Percentiles rank a stretch among this genome's conserved stretches.
Evolutionary conservation across 2,888 invertebrate genomes (phyloP).

Genomic region (Limnephilus auricula): DNA sequence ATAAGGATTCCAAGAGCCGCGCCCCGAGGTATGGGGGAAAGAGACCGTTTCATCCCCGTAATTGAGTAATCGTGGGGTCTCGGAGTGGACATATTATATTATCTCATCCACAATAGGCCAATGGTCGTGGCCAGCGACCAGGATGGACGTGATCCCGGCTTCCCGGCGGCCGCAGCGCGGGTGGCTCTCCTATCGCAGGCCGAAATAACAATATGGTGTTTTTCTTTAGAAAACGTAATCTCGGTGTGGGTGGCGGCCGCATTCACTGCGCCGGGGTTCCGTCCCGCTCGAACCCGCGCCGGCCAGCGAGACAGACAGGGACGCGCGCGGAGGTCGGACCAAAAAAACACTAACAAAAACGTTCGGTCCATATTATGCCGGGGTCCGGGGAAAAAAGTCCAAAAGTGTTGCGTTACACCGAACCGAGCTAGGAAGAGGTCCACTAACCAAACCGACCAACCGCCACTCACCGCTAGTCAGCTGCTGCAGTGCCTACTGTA

Average conservation of each 20-base stretch:
- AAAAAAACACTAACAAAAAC: slow-evolving; percentile 51
- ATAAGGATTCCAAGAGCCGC: not conserved
- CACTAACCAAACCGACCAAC: not conserved
- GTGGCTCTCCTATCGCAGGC: slow-evolving; percentile 52
- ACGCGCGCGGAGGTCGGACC: slow-evolving; percentile 2
- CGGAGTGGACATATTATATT: slow-evolving; percentile 31
- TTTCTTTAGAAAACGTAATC: slow-evolving; percentile 61
- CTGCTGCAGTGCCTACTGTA: not conserved
- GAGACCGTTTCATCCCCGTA: not conserved
- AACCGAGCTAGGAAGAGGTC: not conserved
- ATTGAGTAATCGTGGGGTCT: slow-evolving; percentile 44
- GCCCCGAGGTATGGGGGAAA: not conserved
- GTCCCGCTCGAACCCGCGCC: slow-evolving; percentile 58
- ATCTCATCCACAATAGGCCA: not conserved
- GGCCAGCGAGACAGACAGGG: slow-evolving; percentile 70
- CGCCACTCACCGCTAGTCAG: not conserved
- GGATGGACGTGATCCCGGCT: slow-evolving; percentile 20
- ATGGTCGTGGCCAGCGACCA: not conserved
- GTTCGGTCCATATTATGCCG: slow-evolving; percentile 53
- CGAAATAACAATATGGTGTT: slow-evolving; percentile 63
- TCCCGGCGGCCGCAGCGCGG: slow-evolving; percentile 56
- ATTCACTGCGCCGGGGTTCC: not conserved
- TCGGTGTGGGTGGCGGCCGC: slow-evolving; percentile 68
- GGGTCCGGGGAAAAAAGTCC: slow-evolving; percentile 61
- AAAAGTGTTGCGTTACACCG: slow-evolving; percentile 58